Evolutionary conservation across 2,888 invertebrate genomes (phyloP).

Genomic region (Pycnomerus fuliginosus): DNA sequence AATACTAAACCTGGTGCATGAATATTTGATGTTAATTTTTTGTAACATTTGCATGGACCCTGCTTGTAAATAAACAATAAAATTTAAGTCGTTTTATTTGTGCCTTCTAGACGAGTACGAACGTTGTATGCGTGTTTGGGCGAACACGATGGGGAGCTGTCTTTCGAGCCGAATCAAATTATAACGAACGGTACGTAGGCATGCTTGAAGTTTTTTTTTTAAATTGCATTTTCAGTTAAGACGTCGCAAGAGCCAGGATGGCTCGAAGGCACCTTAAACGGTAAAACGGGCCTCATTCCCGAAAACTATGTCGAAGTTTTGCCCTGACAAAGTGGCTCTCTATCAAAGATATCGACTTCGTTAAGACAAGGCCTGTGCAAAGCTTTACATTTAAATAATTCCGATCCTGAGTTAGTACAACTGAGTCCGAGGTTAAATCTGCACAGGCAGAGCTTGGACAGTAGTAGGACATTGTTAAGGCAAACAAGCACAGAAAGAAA

Average conservation of each 20-base stretch:
- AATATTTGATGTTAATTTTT: too few relatives aligned
- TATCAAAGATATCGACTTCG: constrained; percentile 47
- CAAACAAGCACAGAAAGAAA: constrained; percentile 44
- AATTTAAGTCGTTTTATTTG: constrained; percentile 2
- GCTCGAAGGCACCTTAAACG: constrained; percentile 93
- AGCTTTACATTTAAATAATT: constrained; percentile 45
- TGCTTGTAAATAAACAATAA: too few relatives aligned
- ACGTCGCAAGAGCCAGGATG: constrained; percentile 95
- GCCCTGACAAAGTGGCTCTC: constrained; percentile 58
- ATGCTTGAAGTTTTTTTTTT: not conserved
- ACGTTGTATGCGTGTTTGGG: constrained; percentile 95
- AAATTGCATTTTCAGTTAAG: constrained; percentile 61
- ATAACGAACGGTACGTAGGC: constrained; percentile 89
- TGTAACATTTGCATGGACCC: too few relatives aligned
- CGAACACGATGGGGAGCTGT: constrained; percentile 94
- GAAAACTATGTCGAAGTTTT: constrained; percentile 94
- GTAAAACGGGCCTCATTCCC: constrained; percentile 89
- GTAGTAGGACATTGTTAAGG: constrained; percentile 35
- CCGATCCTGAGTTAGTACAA: constrained; percentile 35
- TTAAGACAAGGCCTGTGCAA: constrained; percentile 46
- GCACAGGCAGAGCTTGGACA: constrained; percentile 47
- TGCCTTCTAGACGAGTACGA: constrained; percentile 70
- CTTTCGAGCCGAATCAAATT: constrained; percentile 98
- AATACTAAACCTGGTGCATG: too few relatives aligned
- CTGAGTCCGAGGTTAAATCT: constrained; percentile 31